Evolutionary conservation across 2,888 invertebrate genomes (phyloP), one percentile per base, ranked within the genome.

Genomic region (Eudemis profundana): DNA sequence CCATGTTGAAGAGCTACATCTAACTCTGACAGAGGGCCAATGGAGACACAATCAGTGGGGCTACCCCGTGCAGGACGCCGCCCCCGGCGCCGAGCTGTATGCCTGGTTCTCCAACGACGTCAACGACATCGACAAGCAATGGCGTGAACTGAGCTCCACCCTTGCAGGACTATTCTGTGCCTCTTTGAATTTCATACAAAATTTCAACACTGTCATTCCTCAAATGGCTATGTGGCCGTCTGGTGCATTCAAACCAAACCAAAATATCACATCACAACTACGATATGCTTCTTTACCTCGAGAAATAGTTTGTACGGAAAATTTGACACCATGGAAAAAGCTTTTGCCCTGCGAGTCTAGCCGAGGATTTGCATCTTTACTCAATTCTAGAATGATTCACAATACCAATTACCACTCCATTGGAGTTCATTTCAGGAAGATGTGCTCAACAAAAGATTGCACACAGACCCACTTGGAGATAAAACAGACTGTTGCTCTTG

Each of bases 301-400:
- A 70, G 99, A 99, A 93, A 97, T 98, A 75, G 98, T 99, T 3
- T 99, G 99, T 82, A 99, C 99, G 0, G 99, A 99, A 91, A 99
- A 99, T 91, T 91, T 99, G 75, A 99, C 99, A 12, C 99, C 99
- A 0, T 99, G 99, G 96, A 98, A 98, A 79, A 99, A 99, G 83
- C 90, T 99, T 3, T 86, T 99, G 49, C 99, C 99, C 0, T 99
- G 99, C 89, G 96, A 97, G 85, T 96, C 96, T n/a, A 96, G 94
- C 83, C 94, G 94, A 78, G 99, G 99, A 1, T 93, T 99, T 73
- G 95, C 97, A 14, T 95, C 97, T 0, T 87, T 99, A 56, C 93
- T 99, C 3, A 98, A 98, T 85, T 97, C 99, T 0, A 96, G 97
- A 60, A 95, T 96, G 82, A 95, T 99, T 62, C 98, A 98, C 83